A percentile compares a stretch with the other conserved stretches of the same genome.
phyloP scores from a whole-genome alignment of 1,140 invertebrate genomes.

The Daktulosphaira vitifoliae region DNA sequence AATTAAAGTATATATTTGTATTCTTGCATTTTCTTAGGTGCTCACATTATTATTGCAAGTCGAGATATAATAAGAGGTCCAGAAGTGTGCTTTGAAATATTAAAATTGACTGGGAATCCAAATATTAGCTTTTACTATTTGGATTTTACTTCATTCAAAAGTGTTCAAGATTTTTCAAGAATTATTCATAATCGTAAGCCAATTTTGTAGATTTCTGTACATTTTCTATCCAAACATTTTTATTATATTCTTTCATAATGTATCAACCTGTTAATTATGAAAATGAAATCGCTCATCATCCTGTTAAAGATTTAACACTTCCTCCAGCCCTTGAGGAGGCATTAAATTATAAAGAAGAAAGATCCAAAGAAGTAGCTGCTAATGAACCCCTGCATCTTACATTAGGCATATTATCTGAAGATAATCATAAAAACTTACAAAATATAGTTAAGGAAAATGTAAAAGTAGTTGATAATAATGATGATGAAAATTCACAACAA shows the following conservation, averaged over 20 bases:
- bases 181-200: slow-evolving; percentile 12
- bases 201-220: slow-evolving; percentile 16
- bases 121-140: neutral
- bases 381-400: no score
- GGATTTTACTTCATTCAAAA: neutral
- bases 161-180: neutral
- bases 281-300: neutral
- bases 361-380: slow-evolving; percentile 66
- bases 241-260: slow-evolving; percentile 1
- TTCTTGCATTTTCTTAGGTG: neutral
- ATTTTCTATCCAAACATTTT: slow-evolving; percentile 14
- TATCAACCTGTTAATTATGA: slow-evolving; percentile 4
- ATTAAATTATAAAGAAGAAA: slow-evolving; percentile 73
- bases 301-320: slow-evolving; percentile 42
- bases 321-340: slow-evolving; percentile 84
- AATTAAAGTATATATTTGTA: no score
- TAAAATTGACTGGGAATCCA: no score
- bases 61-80: neutral
- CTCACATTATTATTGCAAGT: neutral
- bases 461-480: neutral
- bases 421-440: slow-evolving; percentile 40
- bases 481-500: neutral
- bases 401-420: slow-evolving; percentile 41
- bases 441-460: slow-evolving; percentile 40
- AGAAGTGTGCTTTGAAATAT: no score